Base-by-base conservation (phyloP, 2,888 invertebrate species). In the Limnephilus marmoratus region DNA sequence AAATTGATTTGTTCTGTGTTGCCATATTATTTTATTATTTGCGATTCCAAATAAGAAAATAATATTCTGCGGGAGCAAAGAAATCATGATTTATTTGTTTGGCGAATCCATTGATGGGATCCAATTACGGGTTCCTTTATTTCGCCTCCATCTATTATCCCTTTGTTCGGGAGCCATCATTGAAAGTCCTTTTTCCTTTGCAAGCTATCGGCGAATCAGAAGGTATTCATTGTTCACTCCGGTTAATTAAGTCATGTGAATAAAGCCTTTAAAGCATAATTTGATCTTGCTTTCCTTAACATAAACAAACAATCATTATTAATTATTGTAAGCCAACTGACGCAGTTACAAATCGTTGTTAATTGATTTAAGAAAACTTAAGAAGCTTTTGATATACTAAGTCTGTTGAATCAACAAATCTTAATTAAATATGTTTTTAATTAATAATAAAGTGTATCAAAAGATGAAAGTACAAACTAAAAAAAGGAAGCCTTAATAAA, bases 21-120 rank as follows among this genome's bases (percentile, higher is more conserved):
- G 68, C 9, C n/a, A 7, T 24, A 68, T 68, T 68, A 68, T 53
- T 53, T 53, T 53, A 53, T 15, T 53, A 53, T 68, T 68, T 68
- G 68, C 24, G 68, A 68, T 68, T 68, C 24, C 68, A 68, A 68
- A 68, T 68, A 68, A 68, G 68, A 68, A 68, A 68, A 68, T n/a
- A 68, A 24, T 68, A 68, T 68, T 68, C 68, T 68, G 24, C 7
- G 1, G 68, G 68, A 24, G 68, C 68, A 68, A 68, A 68, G 18
- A 45, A 86, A 86, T 86, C 24, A 86, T 86, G 86, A 86, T 86
- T 86, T 83, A 85, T 86, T 86, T 86, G 45, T 86, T 86, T 49
- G 86, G n/a, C n/a, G n/a, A 49, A 86, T 86, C 86, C 45, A 86
- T 86, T 86, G 86, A 86, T 45, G 86, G 15, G 86, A 86, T 86